phyloP scores from a whole-genome alignment of 2,113 vertebrate species.

The Neopipo cinnamomea region DNA sequence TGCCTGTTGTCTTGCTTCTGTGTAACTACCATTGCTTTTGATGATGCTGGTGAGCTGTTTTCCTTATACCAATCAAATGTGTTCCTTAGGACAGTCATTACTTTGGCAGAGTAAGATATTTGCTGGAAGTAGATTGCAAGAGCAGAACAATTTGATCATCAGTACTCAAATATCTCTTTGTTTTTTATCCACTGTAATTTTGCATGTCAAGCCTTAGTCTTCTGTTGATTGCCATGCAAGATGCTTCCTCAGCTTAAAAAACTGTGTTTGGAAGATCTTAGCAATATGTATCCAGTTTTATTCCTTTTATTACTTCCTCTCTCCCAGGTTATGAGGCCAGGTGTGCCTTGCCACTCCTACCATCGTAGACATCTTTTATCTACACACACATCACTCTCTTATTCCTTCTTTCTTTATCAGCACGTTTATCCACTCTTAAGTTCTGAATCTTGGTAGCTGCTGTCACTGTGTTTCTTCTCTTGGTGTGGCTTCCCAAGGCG shows the following conservation, averaged over 20 bases:
- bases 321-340: background rate
- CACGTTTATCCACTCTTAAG: background rate
- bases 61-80: background rate
- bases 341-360: background rate
- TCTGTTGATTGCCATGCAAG: background rate
- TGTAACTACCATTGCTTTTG: background rate
- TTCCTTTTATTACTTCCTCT: background rate
- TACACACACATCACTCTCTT: accelerated
- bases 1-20: background rate
- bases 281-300: background rate
- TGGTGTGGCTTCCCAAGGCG: accelerated
- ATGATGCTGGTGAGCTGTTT: background rate
- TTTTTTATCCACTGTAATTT: background rate
- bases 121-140: background rate
- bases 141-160: background rate
- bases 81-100: background rate
- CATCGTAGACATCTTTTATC: background rate
- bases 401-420: background rate
- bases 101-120: background rate
- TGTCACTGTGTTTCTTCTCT: background rate
- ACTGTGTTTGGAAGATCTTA: background rate
- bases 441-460: background rate
- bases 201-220: background rate
- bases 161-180: background rate
- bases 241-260: background rate